A percentile compares a stretch with the other conserved stretches of the same genome.
phyloP scores from a whole-genome alignment of 2,113 vertebrate genomes.

The Leucopternis melanops region DNA sequence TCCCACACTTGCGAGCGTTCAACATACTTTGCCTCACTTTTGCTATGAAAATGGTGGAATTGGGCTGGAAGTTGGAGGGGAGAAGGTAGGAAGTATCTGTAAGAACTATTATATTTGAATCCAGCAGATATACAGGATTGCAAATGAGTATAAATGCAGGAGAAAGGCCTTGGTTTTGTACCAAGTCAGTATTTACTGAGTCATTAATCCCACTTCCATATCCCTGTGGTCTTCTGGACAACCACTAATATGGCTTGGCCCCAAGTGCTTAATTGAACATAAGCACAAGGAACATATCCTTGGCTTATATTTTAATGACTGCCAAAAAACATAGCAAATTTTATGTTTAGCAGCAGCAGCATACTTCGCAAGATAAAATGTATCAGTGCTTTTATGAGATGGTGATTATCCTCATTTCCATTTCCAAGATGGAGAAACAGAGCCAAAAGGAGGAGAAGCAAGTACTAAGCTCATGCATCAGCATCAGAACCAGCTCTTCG shows the following conservation, averaged over 20 bases:
- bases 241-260: slow-evolving; percentile 18
- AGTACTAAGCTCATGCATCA: not conserved
- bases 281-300: not conserved
- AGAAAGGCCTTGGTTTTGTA: not conserved
- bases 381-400: not conserved
- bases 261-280: not conserved
- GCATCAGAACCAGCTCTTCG: not conserved
- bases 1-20: rapidly evolving
- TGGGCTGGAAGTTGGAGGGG: not conserved
- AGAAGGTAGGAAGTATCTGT: not conserved
- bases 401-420: not conserved
- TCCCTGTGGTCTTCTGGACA: slow-evolving; percentile 24
- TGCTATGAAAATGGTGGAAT: not conserved
- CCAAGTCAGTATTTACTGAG: not conserved
- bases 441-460: not conserved
- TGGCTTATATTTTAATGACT: not conserved
- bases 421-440: not conserved
- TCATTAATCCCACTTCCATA: slow-evolving; percentile 19
- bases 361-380: not conserved
- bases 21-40: not conserved
- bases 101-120: not conserved
- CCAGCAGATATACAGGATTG: not conserved
- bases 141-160: not conserved
- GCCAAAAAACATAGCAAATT: not conserved
- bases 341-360: not conserved